Conservation (phyloP, 1,140 invertebrate genomes). For the Lysiphlebus fabarum region DNA sequence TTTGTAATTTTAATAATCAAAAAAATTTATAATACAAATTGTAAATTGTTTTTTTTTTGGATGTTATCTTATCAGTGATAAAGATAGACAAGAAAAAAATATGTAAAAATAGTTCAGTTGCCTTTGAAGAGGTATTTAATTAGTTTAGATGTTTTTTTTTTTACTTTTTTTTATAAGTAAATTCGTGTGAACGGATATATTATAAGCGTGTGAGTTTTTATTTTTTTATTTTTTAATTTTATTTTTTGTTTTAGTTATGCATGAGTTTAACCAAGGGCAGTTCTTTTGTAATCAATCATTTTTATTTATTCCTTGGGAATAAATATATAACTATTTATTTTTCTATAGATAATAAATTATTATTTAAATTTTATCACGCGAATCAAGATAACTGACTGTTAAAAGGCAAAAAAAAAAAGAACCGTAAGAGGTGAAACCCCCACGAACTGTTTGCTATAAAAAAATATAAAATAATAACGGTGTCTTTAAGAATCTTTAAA, state of each 20-base stretch:
- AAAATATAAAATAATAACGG: conserved; percentile 40
- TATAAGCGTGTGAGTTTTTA: conserved; percentile 25
- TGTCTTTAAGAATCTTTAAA: conserved; percentile 13
- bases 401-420: conserved; percentile 28
- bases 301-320: too few relatives aligned
- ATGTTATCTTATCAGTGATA: background rate
- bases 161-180: conserved; percentile 11
- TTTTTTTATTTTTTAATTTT: too few relatives aligned
- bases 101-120: conserved; percentile 4
- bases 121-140: background rate
- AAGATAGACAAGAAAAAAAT: conserved; percentile 3
- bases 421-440: conserved; percentile 45
- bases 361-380: conserved; percentile 29
- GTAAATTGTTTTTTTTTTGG: background rate
- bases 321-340: too few relatives aligned
- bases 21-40: too few relatives aligned
- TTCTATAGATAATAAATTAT: too few relatives aligned
- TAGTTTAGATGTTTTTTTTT: conserved; percentile 20
- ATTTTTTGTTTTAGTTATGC: too few relatives aligned
- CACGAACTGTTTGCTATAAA: conserved; percentile 33
- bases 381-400: conserved; percentile 20
- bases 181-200: conserved; percentile 38
- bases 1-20: too few relatives aligned
- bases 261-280: too few relatives aligned
- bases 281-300: too few relatives aligned